Evolutionary conservation across 2,797 vertebrate species (phyloP).

Genomic region (Danio jaintianensis): DNA sequence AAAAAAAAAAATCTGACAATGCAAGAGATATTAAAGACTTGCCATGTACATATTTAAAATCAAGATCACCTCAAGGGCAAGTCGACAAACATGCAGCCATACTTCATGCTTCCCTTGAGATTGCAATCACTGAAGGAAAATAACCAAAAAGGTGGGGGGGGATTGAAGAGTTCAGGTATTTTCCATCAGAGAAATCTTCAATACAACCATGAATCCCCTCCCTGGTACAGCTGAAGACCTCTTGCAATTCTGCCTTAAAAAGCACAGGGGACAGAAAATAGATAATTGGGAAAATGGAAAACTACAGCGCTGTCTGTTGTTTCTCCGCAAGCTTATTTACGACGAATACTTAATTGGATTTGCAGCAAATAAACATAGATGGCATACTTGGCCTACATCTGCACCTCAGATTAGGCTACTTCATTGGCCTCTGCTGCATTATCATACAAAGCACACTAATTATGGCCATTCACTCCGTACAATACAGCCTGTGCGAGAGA

Average conservation of each 20-base stretch:
- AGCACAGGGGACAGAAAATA: not conserved
- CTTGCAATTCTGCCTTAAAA: not conserved
- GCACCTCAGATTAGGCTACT: conserved; percentile 28
- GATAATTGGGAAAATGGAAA: conserved; percentile 16
- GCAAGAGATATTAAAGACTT: conserved; percentile 1
- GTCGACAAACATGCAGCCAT: conserved; percentile 37
- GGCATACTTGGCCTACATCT: conserved; percentile 37
- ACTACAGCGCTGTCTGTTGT: not conserved
- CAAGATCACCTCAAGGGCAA: conserved; percentile 33
- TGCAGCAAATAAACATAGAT: conserved; percentile 37
- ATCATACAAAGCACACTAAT: conserved; percentile 41
- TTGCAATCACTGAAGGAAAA: conserved; percentile 7
- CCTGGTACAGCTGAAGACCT: not conserved
- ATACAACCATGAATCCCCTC: not conserved
- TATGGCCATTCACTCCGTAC: conserved; percentile 25
- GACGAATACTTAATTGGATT: conserved; percentile 23
- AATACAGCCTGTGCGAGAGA: conserved; percentile 12
- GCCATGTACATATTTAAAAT: conserved; percentile 25
- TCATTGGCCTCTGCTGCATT: conserved; percentile 18
- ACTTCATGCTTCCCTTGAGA: conserved; percentile 35
- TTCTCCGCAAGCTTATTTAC: not conserved
- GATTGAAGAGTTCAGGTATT: not conserved
- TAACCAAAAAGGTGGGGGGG: not conserved
- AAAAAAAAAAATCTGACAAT: conserved; percentile 10
- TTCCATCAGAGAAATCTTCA: conserved; percentile 20